Evolutionary conservation across 2,888 invertebrate genomes (phyloP).

Genomic region (Lingula anatina): DNA sequence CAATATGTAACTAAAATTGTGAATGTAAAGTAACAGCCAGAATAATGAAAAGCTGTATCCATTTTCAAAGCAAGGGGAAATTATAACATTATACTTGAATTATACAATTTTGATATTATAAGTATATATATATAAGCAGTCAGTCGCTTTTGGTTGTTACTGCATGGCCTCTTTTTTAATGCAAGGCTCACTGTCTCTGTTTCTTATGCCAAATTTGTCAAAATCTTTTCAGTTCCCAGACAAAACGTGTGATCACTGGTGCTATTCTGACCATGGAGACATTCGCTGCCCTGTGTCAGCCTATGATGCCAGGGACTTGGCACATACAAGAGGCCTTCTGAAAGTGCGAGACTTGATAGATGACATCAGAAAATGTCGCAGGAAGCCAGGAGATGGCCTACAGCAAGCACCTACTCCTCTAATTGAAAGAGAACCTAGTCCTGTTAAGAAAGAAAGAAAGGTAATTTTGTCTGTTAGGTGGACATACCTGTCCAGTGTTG

Average conservation of each 20-base stretch:
- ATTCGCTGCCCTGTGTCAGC: slow-evolving; percentile 22
- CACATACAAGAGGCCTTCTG: slow-evolving; percentile 18
- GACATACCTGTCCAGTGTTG: no score
- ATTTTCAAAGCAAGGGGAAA: no score
- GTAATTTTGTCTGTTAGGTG: no score
- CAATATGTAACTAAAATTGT: no score
- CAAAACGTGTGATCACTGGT: slow-evolving; percentile 29
- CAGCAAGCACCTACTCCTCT: no score
- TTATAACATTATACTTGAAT: no score
- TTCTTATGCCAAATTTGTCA: not conserved
- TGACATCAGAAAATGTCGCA: slow-evolving; percentile 18
- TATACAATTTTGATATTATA: no score
- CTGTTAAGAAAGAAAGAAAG: no score
- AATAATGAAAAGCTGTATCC: not conserved
- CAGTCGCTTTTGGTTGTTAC: not conserved
- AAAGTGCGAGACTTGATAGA: slow-evolving; percentile 21
- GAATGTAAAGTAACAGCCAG: no score
- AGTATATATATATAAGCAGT: no score
- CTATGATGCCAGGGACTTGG: slow-evolving; percentile 23
- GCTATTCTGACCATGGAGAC: slow-evolving; percentile 21
- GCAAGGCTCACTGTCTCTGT: not conserved
- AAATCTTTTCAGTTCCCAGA: slow-evolving; percentile 20
- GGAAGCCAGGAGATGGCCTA: slow-evolving; percentile 22
- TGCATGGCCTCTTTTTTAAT: not conserved
- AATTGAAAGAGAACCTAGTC: no score